Evolutionary conservation across 2,113 vertebrate species (phyloP).

Genomic region (Dipodomys stephensi): DNA sequence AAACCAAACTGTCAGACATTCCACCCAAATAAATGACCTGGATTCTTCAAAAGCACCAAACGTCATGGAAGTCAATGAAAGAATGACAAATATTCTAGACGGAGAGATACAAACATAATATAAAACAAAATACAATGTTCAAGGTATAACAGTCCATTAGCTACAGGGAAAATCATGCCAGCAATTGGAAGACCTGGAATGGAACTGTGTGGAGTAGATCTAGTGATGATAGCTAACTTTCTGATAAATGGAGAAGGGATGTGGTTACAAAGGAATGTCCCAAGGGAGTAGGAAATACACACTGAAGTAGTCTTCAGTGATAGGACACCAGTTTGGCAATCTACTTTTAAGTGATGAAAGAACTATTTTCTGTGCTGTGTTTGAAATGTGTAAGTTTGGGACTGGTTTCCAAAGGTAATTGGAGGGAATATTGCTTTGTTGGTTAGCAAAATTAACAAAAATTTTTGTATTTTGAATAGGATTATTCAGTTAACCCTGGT

Average conservation of each 20-base stretch:
- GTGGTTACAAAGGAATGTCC: background rate
- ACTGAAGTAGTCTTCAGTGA: background rate
- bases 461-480: background rate
- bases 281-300: background rate
- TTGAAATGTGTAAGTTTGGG: background rate
- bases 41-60: slow-evolving; percentile 14
- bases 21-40: background rate
- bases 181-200: background rate
- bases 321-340: background rate
- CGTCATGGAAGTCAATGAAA: slow-evolving; percentile 6
- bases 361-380: background rate
- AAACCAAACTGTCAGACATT: too few relatives aligned
- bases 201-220: background rate
- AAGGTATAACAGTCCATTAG: background rate
- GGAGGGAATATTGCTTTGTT: background rate
- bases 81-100: background rate
- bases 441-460: background rate
- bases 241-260: background rate
- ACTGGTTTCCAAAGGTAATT: background rate
- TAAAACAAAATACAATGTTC: background rate
- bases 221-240: background rate
- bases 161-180: background rate
- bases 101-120: background rate
- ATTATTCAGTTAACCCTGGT: background rate
- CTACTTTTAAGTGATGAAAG: background rate